A percentile compares a stretch with the other conserved stretches of the same genome.
Evolutionary conservation across 2,797 vertebrate species (phyloP).

Genomic region (Trachurus trachurus): DNA sequence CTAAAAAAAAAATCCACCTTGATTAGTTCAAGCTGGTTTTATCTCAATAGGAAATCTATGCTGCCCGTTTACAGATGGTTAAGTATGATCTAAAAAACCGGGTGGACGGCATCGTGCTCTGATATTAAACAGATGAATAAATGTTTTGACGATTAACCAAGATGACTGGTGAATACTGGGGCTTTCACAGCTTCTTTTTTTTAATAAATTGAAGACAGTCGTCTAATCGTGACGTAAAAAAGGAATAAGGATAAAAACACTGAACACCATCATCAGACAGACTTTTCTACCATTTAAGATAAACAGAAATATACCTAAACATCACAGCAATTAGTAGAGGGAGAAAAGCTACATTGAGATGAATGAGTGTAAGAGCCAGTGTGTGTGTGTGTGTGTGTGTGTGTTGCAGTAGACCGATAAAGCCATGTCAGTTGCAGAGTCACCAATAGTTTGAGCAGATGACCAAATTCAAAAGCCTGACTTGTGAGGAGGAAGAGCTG

Average conservation of each 20-base stretch:
- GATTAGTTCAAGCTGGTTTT: conserved; percentile 60
- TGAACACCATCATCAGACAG: conserved; percentile 24
- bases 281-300: conserved; percentile 41
- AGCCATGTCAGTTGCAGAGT: conserved; percentile 1
- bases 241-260: conserved; percentile 48
- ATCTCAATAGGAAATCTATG: conserved; percentile 51
- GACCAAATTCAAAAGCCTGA: neutral
- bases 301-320: conserved; percentile 46
- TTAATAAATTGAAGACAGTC: conserved; percentile 10
- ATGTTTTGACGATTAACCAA: conserved; percentile 1
- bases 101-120: conserved; percentile 1
- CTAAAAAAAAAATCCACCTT: conserved; percentile 37
- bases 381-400: conserved; percentile 18
- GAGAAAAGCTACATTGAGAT: conserved; percentile 23
- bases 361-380: neutral
- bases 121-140: conserved; percentile 31
- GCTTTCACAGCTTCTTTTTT: neutral
- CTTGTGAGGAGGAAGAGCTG: neutral
- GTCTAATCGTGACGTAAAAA: conserved; percentile 44
- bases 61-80: conserved; percentile 32
- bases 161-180: too few species aligned
- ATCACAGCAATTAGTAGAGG: conserved; percentile 3
- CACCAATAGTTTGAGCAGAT: neutral
- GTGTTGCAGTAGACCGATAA: conserved; percentile 18
- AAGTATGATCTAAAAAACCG: conserved; percentile 18